Percentiles rank a stretch among this genome's conserved stretches.
Conservation (phyloP, 37 sponge, comb jelly and placozoan genomes). For the Eunapius fragilis region DNA sequence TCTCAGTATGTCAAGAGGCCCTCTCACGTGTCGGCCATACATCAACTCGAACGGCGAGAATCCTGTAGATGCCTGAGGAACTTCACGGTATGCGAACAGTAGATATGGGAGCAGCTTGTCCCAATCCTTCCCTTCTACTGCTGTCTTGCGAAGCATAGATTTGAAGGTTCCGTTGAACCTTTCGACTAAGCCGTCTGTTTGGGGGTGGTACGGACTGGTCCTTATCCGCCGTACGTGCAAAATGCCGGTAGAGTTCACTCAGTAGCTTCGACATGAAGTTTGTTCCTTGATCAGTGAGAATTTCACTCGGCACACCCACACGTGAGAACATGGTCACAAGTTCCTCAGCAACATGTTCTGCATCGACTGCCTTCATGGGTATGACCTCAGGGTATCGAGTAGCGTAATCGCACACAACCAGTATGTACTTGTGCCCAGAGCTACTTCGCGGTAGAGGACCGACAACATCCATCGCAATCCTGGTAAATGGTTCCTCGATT, state of each 20-base stretch:
- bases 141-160: no score
- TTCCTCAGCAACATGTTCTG: constrained; percentile 31
- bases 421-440: constrained; percentile 14
- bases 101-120: no score
- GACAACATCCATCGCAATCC: constrained; percentile 43
- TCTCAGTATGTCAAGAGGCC: no score
- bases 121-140: no score
- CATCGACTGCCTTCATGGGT: constrained; percentile 28
- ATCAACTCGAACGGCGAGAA: not conserved
- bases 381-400: constrained; percentile 27
- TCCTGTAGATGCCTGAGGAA: no score
- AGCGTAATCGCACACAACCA: constrained; percentile 36
- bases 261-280: constrained; percentile 26
- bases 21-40: no score
- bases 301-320: constrained; percentile 21
- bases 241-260: constrained; percentile 1
- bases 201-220: no score
- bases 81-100: no score
- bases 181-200: no score
- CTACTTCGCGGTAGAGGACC: constrained; percentile 13
- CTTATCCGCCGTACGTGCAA: no score
- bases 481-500: constrained; percentile 22
- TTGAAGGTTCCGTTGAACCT: no score
- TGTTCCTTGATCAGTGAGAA: constrained; percentile 34
- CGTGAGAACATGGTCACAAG: constrained; percentile 19